Evolutionary conservation across 2,797 vertebrate genomes (phyloP), one percentile per base, ranked within the genome.

Genomic region (Sebastiscus albofasciatus): DNA sequence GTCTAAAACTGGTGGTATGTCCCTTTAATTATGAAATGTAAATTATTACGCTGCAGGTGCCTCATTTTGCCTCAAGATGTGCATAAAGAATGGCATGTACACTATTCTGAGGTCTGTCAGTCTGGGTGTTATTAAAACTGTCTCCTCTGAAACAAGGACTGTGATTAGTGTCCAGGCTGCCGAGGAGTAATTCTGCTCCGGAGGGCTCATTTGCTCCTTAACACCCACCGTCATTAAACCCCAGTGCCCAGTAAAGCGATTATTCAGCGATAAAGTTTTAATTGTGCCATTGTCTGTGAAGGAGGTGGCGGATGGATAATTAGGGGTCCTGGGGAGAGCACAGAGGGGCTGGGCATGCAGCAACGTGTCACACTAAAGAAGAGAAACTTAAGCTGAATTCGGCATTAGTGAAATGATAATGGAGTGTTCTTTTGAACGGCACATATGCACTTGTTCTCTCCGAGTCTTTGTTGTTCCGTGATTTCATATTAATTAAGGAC

Each of bases 211-310:
- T 81, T 83, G 88, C 78, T 90, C 83, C 78, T 90, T 80, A 92
- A 90, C 88, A 91, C 87, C 84, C 78, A 73, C 81, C 65, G 84
- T 88, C 91, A 94, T 94, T 92, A 92, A 92, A 91, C 76, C 80
- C 71, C 85, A 75, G 79, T 54, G 87, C 69, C 78, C 86, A 12
- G 84, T 77, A 77, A 93, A 94, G 86, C 58, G 82, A 94, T 94
- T 92, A 93, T 90, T 94, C 93, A 92, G 90, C 90, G 34, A 88
- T 93, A 94, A 94, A 94, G 86, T 94, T 94, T 92, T 92, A 94
- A 95, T 94, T 94, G 91, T 86, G 80, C 66, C 66, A 59, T 62
- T 85, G 82, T 89, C 86, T 90, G 75, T 78, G 87, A 88, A 85
- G 80, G 75, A 76, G 89, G 80, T 72, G 75, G 81, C 75, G 68